Conservation (phyloP, 53 echinoderm and acorn worm genomes). For the Holothuria scabra region DNA sequence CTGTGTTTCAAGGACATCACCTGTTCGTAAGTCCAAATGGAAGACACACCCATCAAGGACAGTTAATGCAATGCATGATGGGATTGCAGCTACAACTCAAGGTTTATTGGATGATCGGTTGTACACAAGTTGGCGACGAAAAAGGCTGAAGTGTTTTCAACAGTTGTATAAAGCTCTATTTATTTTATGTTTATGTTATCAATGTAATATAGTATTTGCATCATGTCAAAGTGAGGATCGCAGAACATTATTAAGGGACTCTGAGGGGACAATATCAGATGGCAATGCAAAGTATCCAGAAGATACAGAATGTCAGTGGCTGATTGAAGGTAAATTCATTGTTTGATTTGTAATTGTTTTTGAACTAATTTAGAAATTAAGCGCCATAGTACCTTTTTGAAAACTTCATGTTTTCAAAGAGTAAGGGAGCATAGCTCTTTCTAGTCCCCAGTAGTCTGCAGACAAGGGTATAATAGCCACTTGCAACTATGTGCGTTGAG, state of each 20-base stretch:
- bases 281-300: constrained; percentile 64
- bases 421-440: no score
- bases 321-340: constrained; percentile 75
- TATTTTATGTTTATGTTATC: background rate
- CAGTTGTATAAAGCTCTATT: background rate
- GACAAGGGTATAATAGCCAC: no score
- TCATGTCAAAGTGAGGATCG: background rate
- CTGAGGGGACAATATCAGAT: constrained; percentile 50
- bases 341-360: background rate
- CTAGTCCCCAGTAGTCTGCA: no score
- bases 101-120: background rate
- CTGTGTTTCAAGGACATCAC: no score
- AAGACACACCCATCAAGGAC: no score
- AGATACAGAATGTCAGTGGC: constrained; percentile 80
- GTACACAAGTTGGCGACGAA: constrained; percentile 23
- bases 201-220: background rate
- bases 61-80: no score
- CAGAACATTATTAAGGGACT: constrained; percentile 21
- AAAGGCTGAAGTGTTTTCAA: background rate
- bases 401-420: no score
- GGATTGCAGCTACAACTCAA: no score
- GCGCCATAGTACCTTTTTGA: no score
- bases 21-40: no score
- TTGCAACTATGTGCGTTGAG: no score
- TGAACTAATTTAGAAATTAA: background rate